phyloP scores from a whole-genome alignment of 2,888 invertebrate genomes.

The Plebejus argus region DNA sequence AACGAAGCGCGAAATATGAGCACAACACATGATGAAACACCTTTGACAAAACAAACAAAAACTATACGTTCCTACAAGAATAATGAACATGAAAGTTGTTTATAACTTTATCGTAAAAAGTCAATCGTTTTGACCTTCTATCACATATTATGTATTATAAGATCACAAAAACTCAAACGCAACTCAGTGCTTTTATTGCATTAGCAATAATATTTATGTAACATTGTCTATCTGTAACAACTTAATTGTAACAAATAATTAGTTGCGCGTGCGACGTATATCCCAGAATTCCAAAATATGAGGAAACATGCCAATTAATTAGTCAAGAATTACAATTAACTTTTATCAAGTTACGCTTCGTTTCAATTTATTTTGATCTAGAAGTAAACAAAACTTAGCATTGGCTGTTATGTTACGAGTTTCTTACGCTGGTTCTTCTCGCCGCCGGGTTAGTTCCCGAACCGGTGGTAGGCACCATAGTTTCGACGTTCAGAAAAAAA shows the following conservation, averaged over 20 bases:
- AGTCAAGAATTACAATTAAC: neutral
- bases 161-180: constrained; percentile 5
- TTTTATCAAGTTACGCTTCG: neutral
- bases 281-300: neutral
- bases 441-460: no score
- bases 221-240: neutral
- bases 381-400: no score
- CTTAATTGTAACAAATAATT: neutral
- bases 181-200: neutral
- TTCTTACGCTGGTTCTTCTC: no score
- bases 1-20: neutral
- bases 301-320: neutral
- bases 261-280: neutral
- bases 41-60: neutral
- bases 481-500: no score
- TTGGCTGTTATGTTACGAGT: no score
- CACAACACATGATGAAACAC: neutral
- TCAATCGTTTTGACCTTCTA: neutral
- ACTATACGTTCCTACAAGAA: constrained; percentile 1
- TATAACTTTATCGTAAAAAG: constrained; percentile 1
- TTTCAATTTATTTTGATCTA: neutral
- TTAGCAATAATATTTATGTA: neutral
- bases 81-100: constrained; percentile 13
- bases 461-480: no score
- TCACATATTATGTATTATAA: no score